These are phyloP conservation scores for Lacerta bilineata DNA, from an alignment of 2,797 vertebrate species.

Conservation along the genomic window DNA sequence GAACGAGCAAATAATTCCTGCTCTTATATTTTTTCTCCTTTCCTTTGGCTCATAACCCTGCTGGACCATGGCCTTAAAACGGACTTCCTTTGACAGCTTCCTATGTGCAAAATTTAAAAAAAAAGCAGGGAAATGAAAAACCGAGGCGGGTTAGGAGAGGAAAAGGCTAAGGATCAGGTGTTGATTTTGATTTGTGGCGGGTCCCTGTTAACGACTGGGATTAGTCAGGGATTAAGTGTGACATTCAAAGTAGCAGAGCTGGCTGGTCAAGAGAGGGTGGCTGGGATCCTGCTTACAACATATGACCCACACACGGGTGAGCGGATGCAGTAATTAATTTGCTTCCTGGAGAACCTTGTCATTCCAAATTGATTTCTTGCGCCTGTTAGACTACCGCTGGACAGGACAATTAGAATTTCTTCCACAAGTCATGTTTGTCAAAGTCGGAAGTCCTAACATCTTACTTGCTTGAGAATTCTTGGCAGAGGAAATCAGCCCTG, in stretches of 20 bases:
- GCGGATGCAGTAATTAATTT: slow-evolving; percentile 65
- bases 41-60: not conserved
- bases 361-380: slow-evolving; percentile 68
- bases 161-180: slow-evolving; percentile 24
- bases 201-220: slow-evolving; percentile 43
- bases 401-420: slow-evolving; percentile 56
- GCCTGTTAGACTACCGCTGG: slow-evolving; percentile 60
- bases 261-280: slow-evolving; percentile 64
- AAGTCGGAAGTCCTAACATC: not conserved
- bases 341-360: slow-evolving; percentile 52
- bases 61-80: not conserved
- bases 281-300: slow-evolving; percentile 64
- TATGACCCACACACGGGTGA: slow-evolving; percentile 62
- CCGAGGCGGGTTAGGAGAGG: not conserved
- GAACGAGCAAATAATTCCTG: not conserved
- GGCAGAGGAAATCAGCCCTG: not conserved
- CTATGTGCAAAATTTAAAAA: not conserved
- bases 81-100: not conserved
- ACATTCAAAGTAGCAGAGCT: slow-evolving; percentile 59
- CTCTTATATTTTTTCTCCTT: no score
- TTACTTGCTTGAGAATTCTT: slow-evolving; percentile 58
- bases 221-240: slow-evolving; percentile 69
- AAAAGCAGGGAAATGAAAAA: not conserved
- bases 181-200: slow-evolving; percentile 56
- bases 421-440: not conserved